phyloP scores from a whole-genome alignment of 2,113 vertebrate genomes.

The Spea multiplicata region DNA sequence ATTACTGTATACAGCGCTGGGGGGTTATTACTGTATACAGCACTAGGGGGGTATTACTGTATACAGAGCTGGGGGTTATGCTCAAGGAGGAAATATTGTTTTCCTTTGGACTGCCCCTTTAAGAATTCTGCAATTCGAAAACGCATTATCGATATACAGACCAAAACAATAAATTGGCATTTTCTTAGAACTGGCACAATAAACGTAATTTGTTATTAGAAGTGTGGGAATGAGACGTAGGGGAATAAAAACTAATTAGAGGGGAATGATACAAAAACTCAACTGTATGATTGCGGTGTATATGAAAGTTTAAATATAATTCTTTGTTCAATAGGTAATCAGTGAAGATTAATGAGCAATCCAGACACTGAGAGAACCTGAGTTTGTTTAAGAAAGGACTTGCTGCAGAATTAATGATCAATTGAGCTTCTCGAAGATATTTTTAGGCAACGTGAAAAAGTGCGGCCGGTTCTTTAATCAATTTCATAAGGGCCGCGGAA shows the following conservation, averaged over 20 bases:
- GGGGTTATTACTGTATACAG: too few relatives aligned
- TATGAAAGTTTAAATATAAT: conserved; percentile 42
- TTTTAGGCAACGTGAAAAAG: conserved; percentile 36
- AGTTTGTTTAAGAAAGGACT: conserved; percentile 45
- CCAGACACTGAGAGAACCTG: conserved; percentile 34
- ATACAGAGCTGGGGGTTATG: too few relatives aligned
- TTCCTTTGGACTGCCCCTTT: too few relatives aligned
- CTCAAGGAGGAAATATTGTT: too few relatives aligned
- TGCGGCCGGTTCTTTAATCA: conserved; percentile 38
- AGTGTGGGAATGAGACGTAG: conserved; percentile 17
- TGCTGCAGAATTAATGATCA: conserved; percentile 45
- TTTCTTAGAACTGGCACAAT: conserved; percentile 31
- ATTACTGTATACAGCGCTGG: too few relatives aligned
- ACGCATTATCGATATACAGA: too few relatives aligned
- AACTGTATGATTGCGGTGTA: conserved; percentile 24
- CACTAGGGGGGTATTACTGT: too few relatives aligned
- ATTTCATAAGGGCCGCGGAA: conserved; percentile 33
- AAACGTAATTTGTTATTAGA: conserved; percentile 38
- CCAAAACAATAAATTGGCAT: conserved; percentile 32
- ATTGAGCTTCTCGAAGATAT: conserved; percentile 31
- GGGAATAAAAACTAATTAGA: conserved; percentile 17
- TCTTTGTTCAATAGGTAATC: conserved; percentile 48
- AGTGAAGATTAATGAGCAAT: conserved; percentile 47
- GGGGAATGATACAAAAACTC: conserved; percentile 17
- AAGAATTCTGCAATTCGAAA: too few relatives aligned